A percentile compares a stretch with the other conserved stretches of the same genome.
phyloP scores from a whole-genome alignment of 2,797 vertebrate species.

The Lates japonicus region DNA sequence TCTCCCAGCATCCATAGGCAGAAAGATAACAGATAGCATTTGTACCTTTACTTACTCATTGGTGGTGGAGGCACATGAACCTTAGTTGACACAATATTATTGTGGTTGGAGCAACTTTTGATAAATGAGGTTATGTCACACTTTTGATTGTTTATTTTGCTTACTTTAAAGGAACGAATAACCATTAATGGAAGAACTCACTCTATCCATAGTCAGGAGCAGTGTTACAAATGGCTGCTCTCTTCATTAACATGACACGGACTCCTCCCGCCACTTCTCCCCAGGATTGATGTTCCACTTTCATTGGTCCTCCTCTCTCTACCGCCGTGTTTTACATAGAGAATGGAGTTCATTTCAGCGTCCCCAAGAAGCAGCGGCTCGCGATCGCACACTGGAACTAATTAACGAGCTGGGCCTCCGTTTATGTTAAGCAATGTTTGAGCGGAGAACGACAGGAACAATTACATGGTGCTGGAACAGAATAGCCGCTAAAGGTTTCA shows the following conservation, averaged over 20 bases:
- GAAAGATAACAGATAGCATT: not conserved
- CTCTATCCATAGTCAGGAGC: constrained; percentile 42
- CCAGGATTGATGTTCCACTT: constrained; percentile 80
- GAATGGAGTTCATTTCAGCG: constrained; percentile 57
- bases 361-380: constrained; percentile 64
- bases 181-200: constrained; percentile 30
- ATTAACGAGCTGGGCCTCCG: constrained; percentile 76
- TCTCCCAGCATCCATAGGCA: not conserved
- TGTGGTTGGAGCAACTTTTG: not conserved
- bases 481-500: constrained; percentile 68
- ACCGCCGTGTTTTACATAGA: constrained; percentile 38
- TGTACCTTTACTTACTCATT: not conserved
- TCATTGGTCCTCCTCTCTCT: constrained; percentile 60
- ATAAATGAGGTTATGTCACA: not conserved
- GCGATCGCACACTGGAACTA: constrained; percentile 79
- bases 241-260: constrained; percentile 75
- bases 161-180: constrained; percentile 9
- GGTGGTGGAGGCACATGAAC: too few relatives aligned
- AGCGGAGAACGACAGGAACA: constrained; percentile 75
- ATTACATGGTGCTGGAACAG: constrained; percentile 75
- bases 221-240: constrained; percentile 51
- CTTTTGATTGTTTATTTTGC: not conserved
- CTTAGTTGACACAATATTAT: not conserved
- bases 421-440: constrained; percentile 78
- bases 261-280: constrained; percentile 50